A percentile compares a stretch with the other conserved stretches of the same genome.
phyloP scores from a whole-genome alignment of 2,113 vertebrate genomes.

The Aphyosemion australe region DNA sequence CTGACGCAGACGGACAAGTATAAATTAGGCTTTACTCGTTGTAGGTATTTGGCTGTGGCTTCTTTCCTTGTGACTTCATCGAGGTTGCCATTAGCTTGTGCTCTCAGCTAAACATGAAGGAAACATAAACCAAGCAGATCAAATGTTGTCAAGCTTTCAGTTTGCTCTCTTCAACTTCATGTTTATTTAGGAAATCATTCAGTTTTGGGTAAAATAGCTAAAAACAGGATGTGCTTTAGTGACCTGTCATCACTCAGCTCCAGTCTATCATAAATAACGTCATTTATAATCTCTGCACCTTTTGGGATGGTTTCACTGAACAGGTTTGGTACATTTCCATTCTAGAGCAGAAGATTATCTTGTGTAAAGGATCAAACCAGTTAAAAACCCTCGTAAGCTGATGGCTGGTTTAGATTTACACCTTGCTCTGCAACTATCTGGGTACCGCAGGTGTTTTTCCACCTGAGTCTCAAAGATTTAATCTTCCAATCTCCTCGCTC shows the following conservation, averaged over 20 bases:
- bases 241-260: background rate
- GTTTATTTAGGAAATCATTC: background rate
- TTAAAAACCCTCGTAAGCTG: background rate
- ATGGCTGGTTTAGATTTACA: constrained; percentile 47
- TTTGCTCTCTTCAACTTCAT: background rate
- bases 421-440: constrained; percentile 10
- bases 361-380: constrained; percentile 2
- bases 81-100: no score
- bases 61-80: background rate
- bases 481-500: constrained; percentile 17
- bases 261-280: background rate
- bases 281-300: background rate
- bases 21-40: no score
- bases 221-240: background rate
- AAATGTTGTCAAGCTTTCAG: background rate
- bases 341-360: constrained; percentile 1
- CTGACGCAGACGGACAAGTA: no score
- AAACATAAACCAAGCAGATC: background rate
- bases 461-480: constrained; percentile 29
- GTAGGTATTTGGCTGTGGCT: no score
- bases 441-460: constrained; percentile 20
- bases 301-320: background rate
- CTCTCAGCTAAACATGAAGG: background rate
- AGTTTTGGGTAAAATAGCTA: background rate
- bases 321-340: constrained; percentile 11